A percentile compares a stretch with the other conserved stretches of the same genome.
These are phyloP conservation scores for Megalops cyprinoides DNA, from an alignment of 2,797 vertebrate species.

Conservation along the genomic window DNA sequence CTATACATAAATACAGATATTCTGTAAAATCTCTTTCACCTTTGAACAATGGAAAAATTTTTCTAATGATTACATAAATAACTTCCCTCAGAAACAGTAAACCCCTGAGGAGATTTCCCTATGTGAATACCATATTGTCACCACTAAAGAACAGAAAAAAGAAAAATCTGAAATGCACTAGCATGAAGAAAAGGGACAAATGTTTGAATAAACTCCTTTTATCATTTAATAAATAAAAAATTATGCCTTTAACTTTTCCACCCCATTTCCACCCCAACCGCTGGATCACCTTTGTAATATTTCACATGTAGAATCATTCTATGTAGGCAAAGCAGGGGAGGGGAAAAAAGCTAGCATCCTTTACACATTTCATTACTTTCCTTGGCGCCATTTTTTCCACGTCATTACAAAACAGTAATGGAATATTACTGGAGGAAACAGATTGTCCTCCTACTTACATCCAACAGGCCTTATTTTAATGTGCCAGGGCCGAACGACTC, in stretches of 20 bases:
- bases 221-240: neutral
- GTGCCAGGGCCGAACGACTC: slow-evolving; percentile 63
- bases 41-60: too few relatives aligned
- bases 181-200: neutral
- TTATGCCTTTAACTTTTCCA: slow-evolving; percentile 13
- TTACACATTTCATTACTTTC: slow-evolving; percentile 65
- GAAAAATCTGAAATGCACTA: slow-evolving; percentile 12
- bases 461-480: slow-evolving; percentile 71
- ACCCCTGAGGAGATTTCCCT: neutral
- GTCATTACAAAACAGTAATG: slow-evolving; percentile 66
- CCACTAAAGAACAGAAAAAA: slow-evolving; percentile 31
- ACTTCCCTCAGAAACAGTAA: neutral
- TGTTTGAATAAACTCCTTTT: slow-evolving; percentile 14
- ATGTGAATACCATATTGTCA: slow-evolving; percentile 9
- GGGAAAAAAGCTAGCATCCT: slow-evolving; percentile 41
- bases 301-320: slow-evolving; percentile 43
- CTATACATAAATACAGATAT: too few relatives aligned
- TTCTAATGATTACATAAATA: neutral
- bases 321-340: slow-evolving; percentile 53
- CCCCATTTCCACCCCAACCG: slow-evolving; percentile 1
- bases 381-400: slow-evolving; percentile 57
- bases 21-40: too few relatives aligned
- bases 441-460: slow-evolving; percentile 67
- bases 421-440: slow-evolving; percentile 60
- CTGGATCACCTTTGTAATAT: slow-evolving; percentile 33